Conservation (phyloP, 2,888 invertebrate genomes). For the Vandiemenella viatica region DNA sequence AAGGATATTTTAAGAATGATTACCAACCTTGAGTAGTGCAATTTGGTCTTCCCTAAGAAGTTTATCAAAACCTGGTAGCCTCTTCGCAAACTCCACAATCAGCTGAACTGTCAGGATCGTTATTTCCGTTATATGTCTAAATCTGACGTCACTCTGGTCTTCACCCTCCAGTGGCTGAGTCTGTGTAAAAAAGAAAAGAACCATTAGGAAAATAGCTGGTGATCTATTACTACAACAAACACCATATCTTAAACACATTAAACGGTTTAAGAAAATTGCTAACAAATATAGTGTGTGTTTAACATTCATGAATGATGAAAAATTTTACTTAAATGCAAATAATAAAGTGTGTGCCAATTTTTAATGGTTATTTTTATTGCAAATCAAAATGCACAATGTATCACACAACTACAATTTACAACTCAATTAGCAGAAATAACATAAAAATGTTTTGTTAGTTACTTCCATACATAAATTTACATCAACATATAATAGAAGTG, state of each 20-base stretch:
- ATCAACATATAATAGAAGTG: no score
- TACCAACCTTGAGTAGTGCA: conserved; percentile 75
- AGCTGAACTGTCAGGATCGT: conserved; percentile 94
- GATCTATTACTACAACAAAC: background rate
- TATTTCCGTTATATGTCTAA: conserved; percentile 94
- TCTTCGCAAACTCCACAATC: conserved; percentile 94
- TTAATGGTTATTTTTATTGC: no score
- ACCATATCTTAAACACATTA: background rate
- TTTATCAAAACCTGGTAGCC: conserved; percentile 88
- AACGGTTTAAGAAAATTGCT: no score
- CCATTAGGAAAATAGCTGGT: background rate
- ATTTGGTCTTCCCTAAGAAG: conserved; percentile 93
- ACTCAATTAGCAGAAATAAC: no score
- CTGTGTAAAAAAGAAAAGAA: conserved; percentile 30
- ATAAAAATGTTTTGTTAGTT: no score
- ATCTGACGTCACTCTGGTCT: conserved; percentile 72
- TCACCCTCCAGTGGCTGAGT: conserved; percentile 59
- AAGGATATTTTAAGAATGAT: background rate
- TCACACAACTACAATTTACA: no score
- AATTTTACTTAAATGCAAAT: no score
- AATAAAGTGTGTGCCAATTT: no score
- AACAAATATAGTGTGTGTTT: no score
- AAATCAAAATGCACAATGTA: no score
- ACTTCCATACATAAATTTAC: no score
- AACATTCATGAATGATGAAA: no score